Percentiles rank a stretch among this genome's conserved stretches.
Evolutionary conservation across 2,113 vertebrate genomes (phyloP).

Genomic region (Saimiri boliviensis): DNA sequence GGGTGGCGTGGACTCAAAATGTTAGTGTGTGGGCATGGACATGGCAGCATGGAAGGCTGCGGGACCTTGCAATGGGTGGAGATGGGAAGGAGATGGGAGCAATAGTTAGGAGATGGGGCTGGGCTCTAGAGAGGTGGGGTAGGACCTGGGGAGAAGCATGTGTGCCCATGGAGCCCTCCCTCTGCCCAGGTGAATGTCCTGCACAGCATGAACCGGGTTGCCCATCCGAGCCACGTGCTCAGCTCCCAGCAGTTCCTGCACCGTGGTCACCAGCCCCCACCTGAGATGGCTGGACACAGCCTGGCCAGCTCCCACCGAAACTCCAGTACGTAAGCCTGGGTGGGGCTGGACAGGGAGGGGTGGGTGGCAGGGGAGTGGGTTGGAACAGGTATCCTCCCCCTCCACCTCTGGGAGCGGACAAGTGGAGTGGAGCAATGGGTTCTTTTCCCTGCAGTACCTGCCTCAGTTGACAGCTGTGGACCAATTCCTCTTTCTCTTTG

Average conservation of each 20-base stretch:
- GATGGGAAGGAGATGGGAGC: background rate
- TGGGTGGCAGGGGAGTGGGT: background rate
- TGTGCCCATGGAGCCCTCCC: background rate
- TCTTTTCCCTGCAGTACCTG: background rate
- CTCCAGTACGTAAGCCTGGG: constrained; percentile 87
- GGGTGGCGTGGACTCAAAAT: background rate
- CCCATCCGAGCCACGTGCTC: constrained; percentile 95
- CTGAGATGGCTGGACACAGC: constrained; percentile 95
- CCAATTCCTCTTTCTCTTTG: background rate
- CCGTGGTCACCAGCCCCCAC: constrained; percentile 89
- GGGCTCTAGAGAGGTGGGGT: background rate
- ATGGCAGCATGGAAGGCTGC: background rate
- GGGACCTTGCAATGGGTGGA: background rate
- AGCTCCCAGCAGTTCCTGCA: constrained; percentile 97
- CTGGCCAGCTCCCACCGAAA: constrained; percentile 92
- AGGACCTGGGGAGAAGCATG: background rate
- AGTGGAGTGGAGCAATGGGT: background rate
- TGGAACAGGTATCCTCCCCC: background rate
- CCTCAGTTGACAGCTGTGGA: background rate
- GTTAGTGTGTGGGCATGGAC: background rate
- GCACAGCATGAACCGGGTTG: constrained; percentile 92
- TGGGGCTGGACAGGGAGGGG: background rate
- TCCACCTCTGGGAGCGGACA: background rate
- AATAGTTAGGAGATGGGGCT: background rate
- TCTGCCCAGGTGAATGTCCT: constrained; percentile 92